A percentile compares a stretch with the other conserved stretches of the same genome.
These are phyloP conservation scores for Serripes groenlandicus DNA, from an alignment of 2,888 invertebrate genomes.

Conservation along the genomic window DNA sequence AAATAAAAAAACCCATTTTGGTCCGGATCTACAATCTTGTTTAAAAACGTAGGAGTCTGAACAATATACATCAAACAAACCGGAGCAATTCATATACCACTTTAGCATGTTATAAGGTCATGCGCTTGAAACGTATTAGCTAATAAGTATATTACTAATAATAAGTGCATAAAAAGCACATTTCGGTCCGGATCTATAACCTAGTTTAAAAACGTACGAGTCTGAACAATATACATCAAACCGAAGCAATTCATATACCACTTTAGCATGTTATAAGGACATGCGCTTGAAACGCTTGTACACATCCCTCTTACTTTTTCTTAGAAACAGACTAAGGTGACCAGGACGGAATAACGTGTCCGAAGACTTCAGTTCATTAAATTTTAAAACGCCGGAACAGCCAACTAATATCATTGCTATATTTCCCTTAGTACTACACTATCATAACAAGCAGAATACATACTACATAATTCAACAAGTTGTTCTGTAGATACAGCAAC, in stretches of 20 bases:
- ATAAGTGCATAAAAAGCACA: no score
- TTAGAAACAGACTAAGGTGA: slow-evolving; percentile 5
- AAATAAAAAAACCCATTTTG: slow-evolving; percentile 14
- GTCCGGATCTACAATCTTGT: slow-evolving; percentile 28
- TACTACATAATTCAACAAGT: slow-evolving; percentile 17
- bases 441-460: slow-evolving; percentile 13
- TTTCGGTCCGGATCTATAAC: slow-evolving; percentile 12
- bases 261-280: slow-evolving; percentile 9
- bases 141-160: slow-evolving; percentile 30
- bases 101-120: slow-evolving; percentile 16
- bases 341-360: slow-evolving; percentile 26
- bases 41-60: slow-evolving; percentile 22
- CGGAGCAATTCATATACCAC: background rate
- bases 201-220: slow-evolving; percentile 25
- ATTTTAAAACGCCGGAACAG: slow-evolving; percentile 36
- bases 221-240: background rate
- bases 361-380: slow-evolving; percentile 23
- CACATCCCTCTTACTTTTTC: slow-evolving; percentile 42
- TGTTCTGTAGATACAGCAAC: slow-evolving; percentile 19
- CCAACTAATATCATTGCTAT: slow-evolving; percentile 33
- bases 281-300: slow-evolving; percentile 23
- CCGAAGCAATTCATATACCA: background rate
- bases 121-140: slow-evolving; percentile 27
- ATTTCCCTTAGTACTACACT: slow-evolving; percentile 29
- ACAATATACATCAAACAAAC: background rate